These are phyloP conservation scores for Halisarca cf. caerulea DNA, from an alignment of 37 sponge, comb jelly and placozoan genomes.

Conservation along the genomic window DNA sequence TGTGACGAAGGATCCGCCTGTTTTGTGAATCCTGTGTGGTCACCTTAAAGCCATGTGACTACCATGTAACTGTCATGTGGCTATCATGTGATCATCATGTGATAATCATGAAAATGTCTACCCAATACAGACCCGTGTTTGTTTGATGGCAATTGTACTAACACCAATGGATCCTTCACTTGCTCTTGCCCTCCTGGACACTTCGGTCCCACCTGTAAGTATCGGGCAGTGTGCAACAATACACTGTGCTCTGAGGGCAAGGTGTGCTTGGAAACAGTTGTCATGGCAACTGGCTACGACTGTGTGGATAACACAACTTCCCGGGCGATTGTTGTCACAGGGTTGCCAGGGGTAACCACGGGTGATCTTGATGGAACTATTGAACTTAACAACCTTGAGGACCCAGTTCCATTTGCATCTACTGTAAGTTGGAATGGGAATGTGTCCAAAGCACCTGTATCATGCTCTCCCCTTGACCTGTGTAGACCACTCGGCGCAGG, in stretches of 20 bases:
- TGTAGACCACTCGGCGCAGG: neutral
- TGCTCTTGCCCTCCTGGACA: constrained; percentile 49
- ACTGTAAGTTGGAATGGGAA: neutral
- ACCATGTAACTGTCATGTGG: neutral
- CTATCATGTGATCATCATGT: neutral
- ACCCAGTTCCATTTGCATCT: constrained; percentile 20
- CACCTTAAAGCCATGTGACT: too few species aligned
- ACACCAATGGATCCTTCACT: constrained; percentile 50
- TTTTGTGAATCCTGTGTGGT: neutral
- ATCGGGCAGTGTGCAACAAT: constrained; percentile 28
- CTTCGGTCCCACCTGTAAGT: constrained; percentile 61
- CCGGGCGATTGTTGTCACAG: neutral
- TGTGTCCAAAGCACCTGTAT: neutral
- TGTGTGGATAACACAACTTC: constrained; percentile 19
- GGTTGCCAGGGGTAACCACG: neutral
- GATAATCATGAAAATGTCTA: neutral
- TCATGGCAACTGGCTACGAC: constrained; percentile 38
- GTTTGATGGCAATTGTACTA: constrained; percentile 55
- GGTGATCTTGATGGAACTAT: neutral
- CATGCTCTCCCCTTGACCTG: neutral
- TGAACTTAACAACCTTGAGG: neutral
- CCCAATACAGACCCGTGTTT: constrained; percentile 50
- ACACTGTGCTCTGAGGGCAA: constrained; percentile 29
- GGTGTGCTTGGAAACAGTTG: constrained; percentile 52
- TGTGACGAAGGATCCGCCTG: neutral